These are phyloP conservation scores for Callionymus lyra DNA, from an alignment of 2,113 vertebrate genomes.

Conservation along the genomic window DNA sequence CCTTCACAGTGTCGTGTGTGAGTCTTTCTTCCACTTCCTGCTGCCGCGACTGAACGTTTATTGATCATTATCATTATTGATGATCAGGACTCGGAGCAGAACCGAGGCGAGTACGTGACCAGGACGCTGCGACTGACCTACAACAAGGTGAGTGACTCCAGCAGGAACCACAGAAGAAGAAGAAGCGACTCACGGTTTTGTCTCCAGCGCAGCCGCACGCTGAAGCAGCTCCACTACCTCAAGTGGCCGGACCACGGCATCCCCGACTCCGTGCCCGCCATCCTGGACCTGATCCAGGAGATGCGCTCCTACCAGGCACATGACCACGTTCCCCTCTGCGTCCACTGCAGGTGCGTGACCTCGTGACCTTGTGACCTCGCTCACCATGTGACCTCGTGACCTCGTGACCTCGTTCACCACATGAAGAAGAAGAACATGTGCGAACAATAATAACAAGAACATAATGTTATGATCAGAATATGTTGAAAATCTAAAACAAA, in stretches of 20 bases:
- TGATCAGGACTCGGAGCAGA: conserved; percentile 75
- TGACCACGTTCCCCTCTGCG: conserved; percentile 76
- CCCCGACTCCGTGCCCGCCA: conserved; percentile 79
- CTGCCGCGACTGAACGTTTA: background rate
- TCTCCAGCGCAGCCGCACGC: conserved; percentile 54
- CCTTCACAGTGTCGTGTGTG: conserved; percentile 81
- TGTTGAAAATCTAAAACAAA: too few species aligned
- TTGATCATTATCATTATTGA: background rate
- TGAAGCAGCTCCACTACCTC: conserved; percentile 88
- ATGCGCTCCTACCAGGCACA: conserved; percentile 74
- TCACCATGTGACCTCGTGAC: too few species aligned
- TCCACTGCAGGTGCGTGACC: conserved; percentile 95
- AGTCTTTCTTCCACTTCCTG: conserved; percentile 58
- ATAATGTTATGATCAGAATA: too few species aligned
- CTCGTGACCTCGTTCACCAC: too few species aligned
- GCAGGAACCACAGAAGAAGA: too few species aligned
- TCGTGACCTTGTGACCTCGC: too few species aligned
- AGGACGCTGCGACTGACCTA: conserved; percentile 76
- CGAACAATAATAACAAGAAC: too few species aligned
- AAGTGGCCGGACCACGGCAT: conserved; percentile 95
- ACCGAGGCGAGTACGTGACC: conserved; percentile 77
- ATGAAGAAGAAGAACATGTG: too few species aligned
- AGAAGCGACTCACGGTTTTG: too few species aligned
- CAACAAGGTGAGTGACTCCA: conserved; percentile 68
- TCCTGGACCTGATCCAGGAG: conserved; percentile 80